Evolutionary conservation across 2,113 vertebrate species (phyloP), one percentile per base, ranked within the genome.

Genomic region (Gracilinanus agilis): DNA sequence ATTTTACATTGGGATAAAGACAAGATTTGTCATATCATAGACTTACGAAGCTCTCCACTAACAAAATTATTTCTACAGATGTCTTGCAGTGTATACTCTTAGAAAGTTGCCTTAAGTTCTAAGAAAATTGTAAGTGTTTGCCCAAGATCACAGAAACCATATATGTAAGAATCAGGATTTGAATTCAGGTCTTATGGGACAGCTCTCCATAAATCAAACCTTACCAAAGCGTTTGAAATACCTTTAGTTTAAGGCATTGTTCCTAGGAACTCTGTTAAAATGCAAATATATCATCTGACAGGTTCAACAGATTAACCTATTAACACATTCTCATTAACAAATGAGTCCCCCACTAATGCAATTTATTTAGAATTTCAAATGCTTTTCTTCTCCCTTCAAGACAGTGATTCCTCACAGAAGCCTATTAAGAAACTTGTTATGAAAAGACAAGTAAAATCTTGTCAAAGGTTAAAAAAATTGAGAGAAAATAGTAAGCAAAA

Each of bases 361-460:
- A 40, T 83, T 40, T 83, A 83, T 83, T 83, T 83, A 40, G 67
- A 83, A 16, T 83, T 83, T 40, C 67, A 83, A 40, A 40, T 34
- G 40, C 40, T 83, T 83, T 83, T 83, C 67, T 83, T 83, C 16
- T 40, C 19, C 67, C 67, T 40, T 83, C 67, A 40, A 40, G 67
- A 83, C 16, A 83, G 67, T 83, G n/a, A 40, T 83, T 83, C 67
- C 67, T 83, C n/a, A 83, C 13, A 83, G 67, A 75, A 75, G 67
- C 34, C 67, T 40, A 75, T 83, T 83, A 83, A 83, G n/a, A 83
- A 83, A 83, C 67, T 83, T 83, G 67, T 83, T 83, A 83, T 83
- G 67, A 83, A 83, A 83, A n/a, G 67, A 83, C 67, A 83, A 83
- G 67, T 83, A 83, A 83, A 83, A 83, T 83, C 67, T 83, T 83